phyloP scores from a whole-genome alignment of 2,797 vertebrate genomes.

The Hemitrygon akajei region DNA sequence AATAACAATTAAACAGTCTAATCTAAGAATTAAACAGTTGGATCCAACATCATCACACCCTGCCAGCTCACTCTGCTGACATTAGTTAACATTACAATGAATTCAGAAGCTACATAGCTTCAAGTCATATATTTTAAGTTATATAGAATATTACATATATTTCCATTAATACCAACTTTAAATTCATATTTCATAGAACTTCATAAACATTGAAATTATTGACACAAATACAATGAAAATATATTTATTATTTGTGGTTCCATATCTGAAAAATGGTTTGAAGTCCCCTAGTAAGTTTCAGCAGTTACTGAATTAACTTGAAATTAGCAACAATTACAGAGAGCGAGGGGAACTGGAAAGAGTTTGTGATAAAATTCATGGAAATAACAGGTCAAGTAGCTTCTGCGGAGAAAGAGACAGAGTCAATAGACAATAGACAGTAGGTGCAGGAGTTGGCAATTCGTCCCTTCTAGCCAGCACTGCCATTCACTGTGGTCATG shows the following conservation, averaged over 20 bases:
- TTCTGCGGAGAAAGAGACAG: too few relatives aligned
- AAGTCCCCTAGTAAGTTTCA: not conserved
- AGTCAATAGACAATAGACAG: too few relatives aligned
- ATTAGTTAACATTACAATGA: not conserved
- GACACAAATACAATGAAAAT: not conserved
- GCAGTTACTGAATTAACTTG: not conserved
- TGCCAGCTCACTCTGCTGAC: too few relatives aligned
- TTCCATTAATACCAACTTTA: not conserved
- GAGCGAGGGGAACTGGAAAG: not conserved
- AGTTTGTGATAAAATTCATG: too few relatives aligned
- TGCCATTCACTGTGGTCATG: too few relatives aligned
- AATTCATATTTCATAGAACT: not conserved
- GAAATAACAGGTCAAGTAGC: too few relatives aligned
- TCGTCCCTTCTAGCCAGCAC: too few relatives aligned
- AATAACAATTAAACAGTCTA: too few relatives aligned
- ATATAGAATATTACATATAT: not conserved
- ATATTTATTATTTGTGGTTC: not conserved
- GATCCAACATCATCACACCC: not conserved
- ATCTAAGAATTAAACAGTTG: too few relatives aligned
- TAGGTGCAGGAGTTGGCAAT: too few relatives aligned
- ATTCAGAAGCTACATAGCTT: not conserved
- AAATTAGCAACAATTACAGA: not conserved
- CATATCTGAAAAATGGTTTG: not conserved
- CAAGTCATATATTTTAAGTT: not conserved
- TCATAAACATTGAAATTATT: not conserved